Conservation (phyloP, 2,113 vertebrate genomes). For the Origma solitaria region DNA sequence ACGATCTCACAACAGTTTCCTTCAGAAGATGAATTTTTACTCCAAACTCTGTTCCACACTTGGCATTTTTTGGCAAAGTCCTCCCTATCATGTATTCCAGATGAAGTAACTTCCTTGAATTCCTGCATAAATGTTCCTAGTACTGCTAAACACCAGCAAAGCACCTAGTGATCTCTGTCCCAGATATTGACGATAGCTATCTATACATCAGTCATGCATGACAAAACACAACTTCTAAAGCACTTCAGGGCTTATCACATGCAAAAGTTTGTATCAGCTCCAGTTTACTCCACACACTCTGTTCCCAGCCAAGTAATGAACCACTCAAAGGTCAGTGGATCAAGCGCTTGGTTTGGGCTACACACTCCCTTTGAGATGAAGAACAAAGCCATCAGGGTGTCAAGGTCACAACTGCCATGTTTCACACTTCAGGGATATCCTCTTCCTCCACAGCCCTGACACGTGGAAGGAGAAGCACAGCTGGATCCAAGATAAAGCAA, state of each 20-base stretch:
- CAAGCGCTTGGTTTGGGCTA: not conserved
- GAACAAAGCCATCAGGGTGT: not conserved
- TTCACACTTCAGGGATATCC: not conserved
- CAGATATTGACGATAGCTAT: not conserved
- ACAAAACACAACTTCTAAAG: not conserved
- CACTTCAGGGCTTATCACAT: not conserved
- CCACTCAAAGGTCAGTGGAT: not conserved
- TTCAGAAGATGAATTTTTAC: not conserved
- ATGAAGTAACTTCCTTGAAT: not conserved
- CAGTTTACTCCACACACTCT: not conserved
- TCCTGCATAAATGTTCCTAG: not conserved
- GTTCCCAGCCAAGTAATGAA: not conserved
- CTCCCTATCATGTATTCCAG: not conserved
- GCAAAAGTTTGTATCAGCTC: not conserved
- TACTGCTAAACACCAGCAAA: not conserved
- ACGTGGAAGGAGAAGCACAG: not conserved
- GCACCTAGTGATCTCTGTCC: not conserved
- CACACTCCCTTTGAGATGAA: not conserved
- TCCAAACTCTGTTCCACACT: not conserved
- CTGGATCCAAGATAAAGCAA: conserved; percentile 1
- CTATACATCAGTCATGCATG: not conserved
- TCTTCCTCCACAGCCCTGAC: not conserved
- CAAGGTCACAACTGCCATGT: not conserved
- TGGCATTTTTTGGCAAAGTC: not conserved
- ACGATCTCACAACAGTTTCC: not conserved